Evolutionary conservation across 2,113 vertebrate genomes (phyloP).

Genomic region (Python bivittatus): DNA sequence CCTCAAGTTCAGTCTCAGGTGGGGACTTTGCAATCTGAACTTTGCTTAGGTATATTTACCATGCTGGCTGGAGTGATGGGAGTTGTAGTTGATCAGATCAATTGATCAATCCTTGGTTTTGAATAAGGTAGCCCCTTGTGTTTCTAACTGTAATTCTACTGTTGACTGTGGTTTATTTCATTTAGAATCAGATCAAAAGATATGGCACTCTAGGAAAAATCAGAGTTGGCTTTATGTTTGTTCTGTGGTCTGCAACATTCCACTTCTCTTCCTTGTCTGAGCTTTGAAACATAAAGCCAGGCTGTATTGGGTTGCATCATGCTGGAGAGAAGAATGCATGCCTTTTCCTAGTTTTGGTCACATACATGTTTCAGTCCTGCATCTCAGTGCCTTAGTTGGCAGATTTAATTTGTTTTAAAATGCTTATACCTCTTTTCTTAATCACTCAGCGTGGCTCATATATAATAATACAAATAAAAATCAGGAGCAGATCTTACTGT

Average conservation of each 20-base stretch:
- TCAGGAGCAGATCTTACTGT: not conserved
- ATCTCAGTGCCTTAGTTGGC: not conserved
- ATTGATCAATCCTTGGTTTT: not conserved
- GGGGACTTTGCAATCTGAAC: not conserved
- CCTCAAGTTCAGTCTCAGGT: not conserved
- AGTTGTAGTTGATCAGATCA: not conserved
- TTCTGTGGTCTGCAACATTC: not conserved
- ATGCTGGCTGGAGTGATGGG: not conserved
- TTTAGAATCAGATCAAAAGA: not conserved
- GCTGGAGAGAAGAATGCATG: not conserved
- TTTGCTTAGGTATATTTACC: not conserved
- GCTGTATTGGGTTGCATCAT: not conserved
- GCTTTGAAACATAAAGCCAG: too few relatives aligned
- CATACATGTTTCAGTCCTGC: not conserved
- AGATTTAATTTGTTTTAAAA: not conserved
- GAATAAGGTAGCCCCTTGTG: not conserved
- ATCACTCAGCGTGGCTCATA: not conserved
- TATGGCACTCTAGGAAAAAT: not conserved
- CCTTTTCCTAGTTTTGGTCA: not conserved
- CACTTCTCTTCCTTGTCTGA: not conserved
- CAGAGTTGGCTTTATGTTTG: not conserved
- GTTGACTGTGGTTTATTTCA: not conserved
- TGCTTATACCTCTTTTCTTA: not conserved
- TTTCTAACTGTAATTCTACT: not conserved
- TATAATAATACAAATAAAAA: conserved; percentile 4